Conservation (phyloP, 2,113 vertebrate species). For the Isichthys henryi region DNA sequence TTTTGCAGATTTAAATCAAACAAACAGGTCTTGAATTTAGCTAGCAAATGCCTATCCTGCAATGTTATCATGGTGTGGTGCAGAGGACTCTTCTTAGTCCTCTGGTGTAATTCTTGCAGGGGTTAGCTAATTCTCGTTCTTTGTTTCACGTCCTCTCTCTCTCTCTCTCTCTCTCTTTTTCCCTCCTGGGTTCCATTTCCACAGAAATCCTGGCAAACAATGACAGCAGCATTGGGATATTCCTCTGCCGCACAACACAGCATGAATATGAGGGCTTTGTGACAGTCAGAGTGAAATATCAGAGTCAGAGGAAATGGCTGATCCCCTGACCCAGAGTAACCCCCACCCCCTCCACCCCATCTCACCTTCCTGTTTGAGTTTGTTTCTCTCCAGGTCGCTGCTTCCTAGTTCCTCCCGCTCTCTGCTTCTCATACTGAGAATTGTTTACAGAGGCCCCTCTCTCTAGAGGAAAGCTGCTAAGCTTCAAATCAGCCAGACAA, state of each 20-base stretch:
- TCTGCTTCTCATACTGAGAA: neutral
- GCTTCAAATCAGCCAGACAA: slow-evolving; percentile 7
- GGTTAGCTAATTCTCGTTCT: neutral
- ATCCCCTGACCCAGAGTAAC: neutral
- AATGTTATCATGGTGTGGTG: neutral
- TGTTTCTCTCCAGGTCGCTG: neutral
- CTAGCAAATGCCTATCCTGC: neutral
- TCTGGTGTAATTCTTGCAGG: neutral
- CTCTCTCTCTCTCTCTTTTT: neutral
- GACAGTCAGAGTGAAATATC: neutral
- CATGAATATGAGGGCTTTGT: neutral
- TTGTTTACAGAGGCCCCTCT: neutral
- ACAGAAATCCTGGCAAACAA: neutral
- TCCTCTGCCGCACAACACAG: neutral
- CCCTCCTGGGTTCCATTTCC: neutral
- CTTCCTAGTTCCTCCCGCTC: neutral
- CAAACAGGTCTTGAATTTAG: neutral
- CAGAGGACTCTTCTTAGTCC: neutral
- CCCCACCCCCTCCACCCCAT: neutral
- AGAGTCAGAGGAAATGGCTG: neutral
- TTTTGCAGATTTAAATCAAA: neutral
- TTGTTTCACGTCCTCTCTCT: neutral
- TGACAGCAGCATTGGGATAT: neutral
- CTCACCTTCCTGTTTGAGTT: neutral
- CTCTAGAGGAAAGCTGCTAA: slow-evolving; percentile 2